Percentiles rank a stretch among this genome's conserved stretches.
Conservation (phyloP, 2,113 vertebrate species). For the Nyctibius bracteatus region DNA sequence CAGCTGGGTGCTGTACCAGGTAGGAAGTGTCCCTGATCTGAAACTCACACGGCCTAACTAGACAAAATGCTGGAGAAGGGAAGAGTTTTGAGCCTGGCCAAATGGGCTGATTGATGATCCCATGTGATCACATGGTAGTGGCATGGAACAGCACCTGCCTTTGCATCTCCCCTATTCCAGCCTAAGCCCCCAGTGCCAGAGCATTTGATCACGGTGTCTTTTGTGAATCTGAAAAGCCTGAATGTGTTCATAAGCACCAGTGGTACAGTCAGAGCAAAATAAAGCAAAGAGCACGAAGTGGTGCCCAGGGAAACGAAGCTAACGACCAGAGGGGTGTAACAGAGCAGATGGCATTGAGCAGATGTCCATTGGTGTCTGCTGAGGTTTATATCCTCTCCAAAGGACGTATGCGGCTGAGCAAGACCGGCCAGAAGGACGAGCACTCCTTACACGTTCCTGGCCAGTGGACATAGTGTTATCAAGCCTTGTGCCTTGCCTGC, state of each 20-base stretch:
- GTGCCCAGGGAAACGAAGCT: not conserved
- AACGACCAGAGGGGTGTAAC: not conserved
- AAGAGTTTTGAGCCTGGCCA: not conserved
- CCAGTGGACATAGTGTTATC: not conserved
- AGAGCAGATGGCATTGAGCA: conserved; percentile 7
- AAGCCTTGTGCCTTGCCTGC: not conserved
- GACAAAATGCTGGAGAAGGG: not conserved
- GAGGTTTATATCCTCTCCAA: not conserved
- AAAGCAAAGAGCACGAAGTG: not conserved
- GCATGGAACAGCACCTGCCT: not conserved
- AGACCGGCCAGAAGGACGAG: not conserved
- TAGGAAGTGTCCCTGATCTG: not conserved
- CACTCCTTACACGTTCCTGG: not conserved
- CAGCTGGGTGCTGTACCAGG: not conserved
- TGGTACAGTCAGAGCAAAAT: not conserved
- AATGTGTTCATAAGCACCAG: not conserved
- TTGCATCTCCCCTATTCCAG: not conserved
- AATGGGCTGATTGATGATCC: not conserved
- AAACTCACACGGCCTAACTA: not conserved
- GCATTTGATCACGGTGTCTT: not conserved
- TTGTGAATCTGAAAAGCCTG: not conserved
- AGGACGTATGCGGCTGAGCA: not conserved
- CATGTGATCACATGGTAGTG: not conserved
- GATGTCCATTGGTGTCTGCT: not conserved
- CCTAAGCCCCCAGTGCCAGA: not conserved